Base-by-base conservation (phyloP, 2,113 vertebrate species). In the Pollachius pollachius region DNA sequence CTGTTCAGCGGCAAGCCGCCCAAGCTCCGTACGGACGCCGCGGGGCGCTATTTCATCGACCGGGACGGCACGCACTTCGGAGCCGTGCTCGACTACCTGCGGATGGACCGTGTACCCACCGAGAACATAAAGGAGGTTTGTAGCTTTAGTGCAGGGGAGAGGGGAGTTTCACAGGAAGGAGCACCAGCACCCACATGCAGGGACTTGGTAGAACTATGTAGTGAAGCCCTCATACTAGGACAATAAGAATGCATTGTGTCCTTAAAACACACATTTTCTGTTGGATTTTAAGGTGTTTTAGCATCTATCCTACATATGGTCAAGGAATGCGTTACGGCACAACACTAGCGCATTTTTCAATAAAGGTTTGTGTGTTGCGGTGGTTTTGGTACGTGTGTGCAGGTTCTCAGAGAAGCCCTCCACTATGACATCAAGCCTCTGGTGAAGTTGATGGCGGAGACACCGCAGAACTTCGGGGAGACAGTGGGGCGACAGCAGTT, bases 11-110 rank as follows among this genome's bases (percentile, higher is more conserved):
- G 1, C 84, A 84, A 0, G 41, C 41, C 41, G 41, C 61, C 85
- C 59, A 92, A 90, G 59, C 83, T 84, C 0, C 78, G 58, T 62
- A 81, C 59, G 0, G 96, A 99, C 52, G 65, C 85, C 0, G 86
- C 92, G 65, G 96, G 96, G 0, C 89, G 93, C 8, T 88, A 86
- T 90, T 97, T 98, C 90, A 92, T 98, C 0, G 95, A 99, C 86
- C 92, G 94, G 0, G 89, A 96, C 0, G 94, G 96, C 1, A 91
- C 90, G 0, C 83, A 95, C 71, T 99, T 99, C 16, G 88, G 90
- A 7, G 88, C 92, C 52, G 81, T 99, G 68, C 73, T 99, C 57
- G 94, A 97, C 56, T 99, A 94, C 83, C 90, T 98, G 69, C 92
- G 96, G 13, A 93, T 91, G 0, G 93, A 93, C 11, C 82, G 81